phyloP scores from a whole-genome alignment of 2,797 vertebrate genomes.

The Sebastes cheni region DNA sequence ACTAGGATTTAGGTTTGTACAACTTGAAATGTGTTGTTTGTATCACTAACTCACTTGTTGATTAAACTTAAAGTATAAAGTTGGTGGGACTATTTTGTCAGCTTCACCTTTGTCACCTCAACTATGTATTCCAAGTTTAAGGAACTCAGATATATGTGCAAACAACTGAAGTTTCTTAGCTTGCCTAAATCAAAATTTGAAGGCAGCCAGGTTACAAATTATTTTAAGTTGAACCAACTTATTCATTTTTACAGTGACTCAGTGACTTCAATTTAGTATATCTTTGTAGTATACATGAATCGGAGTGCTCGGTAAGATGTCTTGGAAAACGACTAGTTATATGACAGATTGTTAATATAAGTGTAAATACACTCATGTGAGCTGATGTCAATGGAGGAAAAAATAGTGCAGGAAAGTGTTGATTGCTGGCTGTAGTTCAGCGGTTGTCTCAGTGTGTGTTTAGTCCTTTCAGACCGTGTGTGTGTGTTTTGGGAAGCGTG shows the following conservation, averaged over 20 bases:
- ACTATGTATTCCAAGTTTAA: background rate
- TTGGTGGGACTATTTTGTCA: background rate
- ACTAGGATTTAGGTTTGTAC: too few relatives aligned
- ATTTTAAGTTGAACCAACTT: too few relatives aligned
- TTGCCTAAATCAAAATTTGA: background rate
- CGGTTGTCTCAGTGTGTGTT: background rate
- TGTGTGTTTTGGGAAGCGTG: constrained; percentile 7
- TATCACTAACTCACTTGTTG: too few relatives aligned
- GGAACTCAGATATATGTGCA: background rate
- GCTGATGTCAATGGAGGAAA: background rate
- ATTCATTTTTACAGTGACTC: background rate
- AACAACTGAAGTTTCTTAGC: background rate
- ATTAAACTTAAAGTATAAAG: too few relatives aligned
- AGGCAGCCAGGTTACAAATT: too few relatives aligned
- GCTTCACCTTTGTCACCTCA: background rate
- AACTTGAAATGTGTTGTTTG: too few relatives aligned
- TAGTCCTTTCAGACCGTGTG: background rate
- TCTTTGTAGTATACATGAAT: background rate
- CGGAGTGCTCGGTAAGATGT: background rate
- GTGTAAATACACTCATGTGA: background rate
- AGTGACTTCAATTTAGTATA: background rate
- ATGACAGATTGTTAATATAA: background rate
- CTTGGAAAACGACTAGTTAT: too few relatives aligned
- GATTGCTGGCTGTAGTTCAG: constrained; percentile 26
- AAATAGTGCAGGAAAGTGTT: constrained; percentile 11